A percentile compares a stretch with the other conserved stretches of the same genome.
These are phyloP conservation scores for Hesperia comma DNA, from an alignment of 2,888 invertebrate genomes.

Conservation along the genomic window DNA sequence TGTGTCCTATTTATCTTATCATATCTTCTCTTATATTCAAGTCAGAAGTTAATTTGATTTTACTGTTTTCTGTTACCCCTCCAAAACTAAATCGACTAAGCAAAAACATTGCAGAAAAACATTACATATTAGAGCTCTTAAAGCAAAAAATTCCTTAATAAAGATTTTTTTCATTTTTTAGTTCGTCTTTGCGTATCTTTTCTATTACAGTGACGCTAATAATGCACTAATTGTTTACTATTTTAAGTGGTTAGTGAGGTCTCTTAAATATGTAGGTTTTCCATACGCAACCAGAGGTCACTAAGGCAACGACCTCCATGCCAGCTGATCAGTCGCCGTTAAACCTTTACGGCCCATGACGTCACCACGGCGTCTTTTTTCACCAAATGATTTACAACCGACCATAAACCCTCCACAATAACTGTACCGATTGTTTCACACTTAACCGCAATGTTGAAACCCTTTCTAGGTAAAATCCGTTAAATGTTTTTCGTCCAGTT, in stretches of 20 bases:
- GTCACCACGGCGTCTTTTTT: constrained; percentile 74
- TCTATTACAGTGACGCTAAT: no score
- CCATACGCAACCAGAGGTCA: constrained; percentile 36
- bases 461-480: constrained; percentile 77
- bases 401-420: constrained; percentile 78
- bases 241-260: not conserved
- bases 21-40: no score
- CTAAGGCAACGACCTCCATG: constrained; percentile 61
- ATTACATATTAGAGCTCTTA: no score
- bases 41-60: no score
- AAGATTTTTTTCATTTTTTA: no score
- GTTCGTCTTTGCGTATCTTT: no score
- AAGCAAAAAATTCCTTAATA: no score
- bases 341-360: constrained; percentile 77
- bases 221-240: no score
- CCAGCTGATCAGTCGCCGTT: constrained; percentile 78
- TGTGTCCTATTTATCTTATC: no score
- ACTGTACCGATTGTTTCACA: constrained; percentile 82
- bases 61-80: no score
- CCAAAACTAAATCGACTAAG: no score
- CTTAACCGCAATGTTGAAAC: constrained; percentile 82
- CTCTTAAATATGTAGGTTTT: constrained; percentile 10
- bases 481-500: constrained; percentile 59
- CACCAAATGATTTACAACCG: constrained; percentile 77
- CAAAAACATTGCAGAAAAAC: no score